Base-by-base conservation (phyloP, 2,797 vertebrate species). In the Limosa lapponica region DNA sequence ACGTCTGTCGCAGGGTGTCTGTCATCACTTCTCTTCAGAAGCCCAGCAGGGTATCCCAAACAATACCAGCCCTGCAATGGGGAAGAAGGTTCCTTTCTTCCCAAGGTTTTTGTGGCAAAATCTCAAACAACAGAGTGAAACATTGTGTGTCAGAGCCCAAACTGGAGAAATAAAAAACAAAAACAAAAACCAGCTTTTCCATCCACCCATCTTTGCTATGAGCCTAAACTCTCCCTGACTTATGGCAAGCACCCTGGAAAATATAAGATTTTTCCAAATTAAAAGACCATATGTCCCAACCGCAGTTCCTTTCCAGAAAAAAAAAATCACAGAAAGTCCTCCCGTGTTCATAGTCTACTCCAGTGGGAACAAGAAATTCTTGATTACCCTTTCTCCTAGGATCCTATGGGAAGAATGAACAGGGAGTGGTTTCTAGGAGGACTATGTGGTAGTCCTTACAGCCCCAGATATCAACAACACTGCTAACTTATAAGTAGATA, bases 161-260 rank as follows among this genome's bases (percentile, higher is more conserved):
- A 79, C 10, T 51, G 22, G 14, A 85, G 46, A 55, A 54, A 44
- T 16, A 6, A 46, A 18, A 39, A 73, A 37, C 37, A 69, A 19
- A 25, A 9, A 19, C 17, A 20, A 22, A 61, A 78, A 30, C 0
- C 34, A 48, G 7, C 17, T 83, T 93, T 90, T 90, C 73, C 11
- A 1, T 52, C 36, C 73, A 82, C 49, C 62, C 82, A 27, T 67
- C 59, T 87, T 91, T 70, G 51, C 80, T 5, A 2, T 13, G 32
- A 95, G 82, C 52, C 54, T 80, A 90, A 93, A 82, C 23, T 77
- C 77, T 87, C 37, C 10, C 70, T 84, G 80, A 79, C 22, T 91
- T 67, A 90, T 87, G 77, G 93, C 73, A 96, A 93, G 59, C 67
- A 89, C 83, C 67, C 71, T 95, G 78, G 90, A 96, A 96, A 93